Evolutionary conservation across 1,140 invertebrate species (phyloP).

Genomic region (Cydia strobilella): DNA sequence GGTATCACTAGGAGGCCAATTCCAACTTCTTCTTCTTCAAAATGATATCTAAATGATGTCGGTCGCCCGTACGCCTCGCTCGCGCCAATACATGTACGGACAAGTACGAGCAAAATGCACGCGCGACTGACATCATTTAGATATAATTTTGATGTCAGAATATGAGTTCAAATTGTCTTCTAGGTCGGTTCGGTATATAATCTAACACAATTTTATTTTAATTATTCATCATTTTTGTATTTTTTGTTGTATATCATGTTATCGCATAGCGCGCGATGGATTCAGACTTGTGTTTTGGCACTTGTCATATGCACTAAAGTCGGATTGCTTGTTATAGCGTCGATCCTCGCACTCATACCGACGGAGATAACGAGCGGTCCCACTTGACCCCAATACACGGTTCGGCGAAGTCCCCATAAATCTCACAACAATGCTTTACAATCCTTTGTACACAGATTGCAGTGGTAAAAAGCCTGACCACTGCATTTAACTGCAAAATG

Average conservation of each 20-base stretch:
- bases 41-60: no score
- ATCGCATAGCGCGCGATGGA: not conserved
- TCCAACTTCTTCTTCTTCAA: no score
- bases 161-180: no score
- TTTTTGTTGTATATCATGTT: not conserved
- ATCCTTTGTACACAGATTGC: conserved; percentile 22
- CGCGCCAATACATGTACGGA: no score
- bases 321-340: not conserved
- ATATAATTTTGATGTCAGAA: no score
- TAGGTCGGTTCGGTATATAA: no score
- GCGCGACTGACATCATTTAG: no score
- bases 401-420: conserved; percentile 28
- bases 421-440: conserved; percentile 24
- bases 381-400: conserved; percentile 24
- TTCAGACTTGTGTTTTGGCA: not conserved
- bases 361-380: conserved; percentile 10
- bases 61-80: no score
- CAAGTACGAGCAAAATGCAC: no score
- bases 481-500: conserved; percentile 13
- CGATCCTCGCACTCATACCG: not conserved
- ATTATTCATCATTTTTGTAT: not conserved
- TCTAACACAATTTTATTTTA: not conserved
- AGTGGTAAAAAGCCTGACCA: conserved; percentile 10
- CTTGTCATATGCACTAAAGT: not conserved
- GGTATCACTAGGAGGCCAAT: no score